These are phyloP conservation scores for Cataglyphis livida DNA, from an alignment of 2,888 invertebrate genomes.

Conservation along the genomic window DNA sequence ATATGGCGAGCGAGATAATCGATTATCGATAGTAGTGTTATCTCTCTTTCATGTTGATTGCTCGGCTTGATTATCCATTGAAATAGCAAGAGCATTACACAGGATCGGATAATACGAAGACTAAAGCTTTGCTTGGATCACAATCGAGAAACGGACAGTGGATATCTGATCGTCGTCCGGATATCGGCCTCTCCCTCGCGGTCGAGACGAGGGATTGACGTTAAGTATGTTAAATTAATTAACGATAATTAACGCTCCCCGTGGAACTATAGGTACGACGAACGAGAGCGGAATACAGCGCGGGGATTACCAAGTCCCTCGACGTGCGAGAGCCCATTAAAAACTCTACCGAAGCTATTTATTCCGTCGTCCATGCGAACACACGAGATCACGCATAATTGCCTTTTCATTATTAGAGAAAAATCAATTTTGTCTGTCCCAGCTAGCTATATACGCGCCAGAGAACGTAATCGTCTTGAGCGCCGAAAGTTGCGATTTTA, in stretches of 20 bases:
- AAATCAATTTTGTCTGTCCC: conserved; percentile 34
- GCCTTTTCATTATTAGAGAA: conserved; percentile 29
- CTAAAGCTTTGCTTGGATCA: conserved; percentile 28
- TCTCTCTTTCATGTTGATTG: conserved; percentile 24
- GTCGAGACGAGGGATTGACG: conserved; percentile 40
- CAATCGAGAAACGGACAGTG: conserved; percentile 32
- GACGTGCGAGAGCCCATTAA: conserved; percentile 59
- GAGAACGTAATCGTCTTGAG: conserved; percentile 26
- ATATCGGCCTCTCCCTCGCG: conserved; percentile 36
- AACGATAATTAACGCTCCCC: conserved; percentile 69
- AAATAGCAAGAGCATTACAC: conserved; percentile 22
- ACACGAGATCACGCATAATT: conserved; percentile 19
- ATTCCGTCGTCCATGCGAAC: conserved; percentile 56
- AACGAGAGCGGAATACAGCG: conserved; percentile 60
- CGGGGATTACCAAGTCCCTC: conserved; percentile 59
- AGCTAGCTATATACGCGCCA: not conserved
- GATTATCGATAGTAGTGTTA: conserved; percentile 14
- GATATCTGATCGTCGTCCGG: conserved; percentile 26
- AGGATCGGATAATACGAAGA: conserved; percentile 32
- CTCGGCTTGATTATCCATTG: conserved; percentile 21
- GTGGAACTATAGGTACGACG: conserved; percentile 36
- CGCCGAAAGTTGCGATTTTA: conserved; percentile 2
- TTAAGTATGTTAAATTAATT: conserved; percentile 73
- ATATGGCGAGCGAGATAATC: not conserved
- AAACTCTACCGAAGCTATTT: conserved; percentile 65